These are phyloP conservation scores for Synergus gifuensis DNA, from an alignment of 2,888 invertebrate species.

Conservation along the genomic window DNA sequence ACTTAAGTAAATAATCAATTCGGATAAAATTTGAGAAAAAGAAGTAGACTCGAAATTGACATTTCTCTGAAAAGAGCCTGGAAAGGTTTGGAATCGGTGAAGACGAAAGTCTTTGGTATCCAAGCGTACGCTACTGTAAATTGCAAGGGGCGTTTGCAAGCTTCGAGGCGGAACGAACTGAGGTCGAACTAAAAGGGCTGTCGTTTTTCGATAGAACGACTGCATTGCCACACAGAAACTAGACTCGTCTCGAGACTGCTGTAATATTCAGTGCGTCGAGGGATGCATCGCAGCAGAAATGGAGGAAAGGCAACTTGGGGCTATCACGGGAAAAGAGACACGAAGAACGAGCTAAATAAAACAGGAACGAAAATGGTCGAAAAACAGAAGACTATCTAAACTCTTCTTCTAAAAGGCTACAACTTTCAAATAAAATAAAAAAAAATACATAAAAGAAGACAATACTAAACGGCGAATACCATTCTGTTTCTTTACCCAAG, in stretches of 20 bases:
- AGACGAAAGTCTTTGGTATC: constrained; percentile 4
- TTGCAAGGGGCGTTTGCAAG: constrained; percentile 15
- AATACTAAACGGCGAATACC: neutral
- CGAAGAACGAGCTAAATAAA: constrained; percentile 18
- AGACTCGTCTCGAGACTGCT: constrained; percentile 27
- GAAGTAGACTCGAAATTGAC: neutral
- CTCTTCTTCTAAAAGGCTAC: neutral
- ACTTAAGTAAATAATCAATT: neutral
- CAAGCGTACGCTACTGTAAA: constrained; percentile 4
- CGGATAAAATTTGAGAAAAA: neutral
- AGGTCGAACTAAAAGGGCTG: constrained; percentile 38
- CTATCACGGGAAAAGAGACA: constrained; percentile 30
- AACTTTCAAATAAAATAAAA: neutral
- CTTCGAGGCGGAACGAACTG: constrained; percentile 15
- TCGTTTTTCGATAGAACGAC: constrained; percentile 39
- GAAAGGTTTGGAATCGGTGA: neutral
- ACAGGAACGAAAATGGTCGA: neutral
- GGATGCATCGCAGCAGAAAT: constrained; percentile 39
- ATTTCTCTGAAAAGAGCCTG: neutral
- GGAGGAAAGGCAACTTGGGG: constrained; percentile 35
- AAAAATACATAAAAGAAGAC: neutral
- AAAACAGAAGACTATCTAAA: neutral
- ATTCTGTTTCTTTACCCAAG: neutral
- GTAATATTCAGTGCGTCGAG: constrained; percentile 43
- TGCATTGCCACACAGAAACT: constrained; percentile 25